Percentiles rank a stretch among this genome's conserved stretches.
Conservation (phyloP, 2,888 invertebrate genomes). For the Orthosia gothica region DNA sequence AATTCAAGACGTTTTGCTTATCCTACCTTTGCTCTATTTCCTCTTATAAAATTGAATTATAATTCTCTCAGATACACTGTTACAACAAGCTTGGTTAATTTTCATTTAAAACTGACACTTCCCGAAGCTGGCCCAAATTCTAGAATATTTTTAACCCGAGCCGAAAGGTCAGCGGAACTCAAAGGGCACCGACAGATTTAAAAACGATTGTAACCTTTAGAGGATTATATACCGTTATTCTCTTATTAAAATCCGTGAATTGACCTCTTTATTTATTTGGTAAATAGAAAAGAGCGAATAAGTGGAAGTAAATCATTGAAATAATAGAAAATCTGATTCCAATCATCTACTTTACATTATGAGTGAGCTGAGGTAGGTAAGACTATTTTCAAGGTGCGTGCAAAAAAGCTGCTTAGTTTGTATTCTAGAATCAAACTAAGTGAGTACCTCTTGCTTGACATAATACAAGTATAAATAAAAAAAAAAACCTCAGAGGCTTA, state of each 20-base stretch:
- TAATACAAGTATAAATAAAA: too few species aligned
- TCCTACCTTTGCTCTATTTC: background rate
- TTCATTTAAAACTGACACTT: background rate
- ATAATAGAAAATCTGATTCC: too few species aligned
- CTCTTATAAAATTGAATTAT: constrained; percentile 6
- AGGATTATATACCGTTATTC: constrained; percentile 5
- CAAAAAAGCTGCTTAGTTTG: too few species aligned
- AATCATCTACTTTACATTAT: too few species aligned
- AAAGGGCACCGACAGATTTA: constrained; percentile 50
- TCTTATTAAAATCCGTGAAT: constrained; percentile 7
- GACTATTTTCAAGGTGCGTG: too few species aligned
- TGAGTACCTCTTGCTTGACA: too few species aligned
- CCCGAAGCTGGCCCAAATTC: constrained; percentile 7
- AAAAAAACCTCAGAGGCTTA: too few species aligned
- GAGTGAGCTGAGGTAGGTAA: too few species aligned
- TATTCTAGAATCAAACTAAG: too few species aligned
- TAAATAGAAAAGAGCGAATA: background rate
- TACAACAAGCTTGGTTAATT: background rate
- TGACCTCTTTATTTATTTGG: background rate
- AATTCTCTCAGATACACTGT: background rate
- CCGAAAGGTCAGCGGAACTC: constrained; percentile 42
- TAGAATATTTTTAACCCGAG: constrained; percentile 29
- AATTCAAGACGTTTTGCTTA: background rate
- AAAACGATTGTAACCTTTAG: constrained; percentile 40
- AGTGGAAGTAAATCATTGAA: too few species aligned